Base-by-base conservation (phyloP, 2,888 invertebrate genomes). In the Drosophila paramelanica region DNA sequence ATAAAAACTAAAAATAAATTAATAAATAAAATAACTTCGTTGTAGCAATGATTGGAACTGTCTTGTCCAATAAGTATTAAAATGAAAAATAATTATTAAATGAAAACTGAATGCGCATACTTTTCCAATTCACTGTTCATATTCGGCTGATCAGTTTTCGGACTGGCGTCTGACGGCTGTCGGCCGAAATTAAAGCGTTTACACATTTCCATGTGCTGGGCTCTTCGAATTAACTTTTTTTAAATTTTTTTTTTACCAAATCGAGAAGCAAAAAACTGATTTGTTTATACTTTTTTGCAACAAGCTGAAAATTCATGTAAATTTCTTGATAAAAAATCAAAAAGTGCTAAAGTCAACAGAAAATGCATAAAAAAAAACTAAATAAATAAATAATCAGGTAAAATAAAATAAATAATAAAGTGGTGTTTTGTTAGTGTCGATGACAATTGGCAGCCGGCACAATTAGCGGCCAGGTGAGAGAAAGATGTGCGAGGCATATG, bases 231-330 rank as follows among this genome's bases (percentile, higher is more conserved):
- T 33, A 14, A 1, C 42, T 53, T 50, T 51, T 42, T 53, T 50
- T 51, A 38, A 20, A 25, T 47, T 31, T 42, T 36, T 36, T 25
- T 17, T 52, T 58, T 55, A 17, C 43, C 47, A 65, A 56, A 42
- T 23, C 43, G 45, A 14, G 13, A 56, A 39, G 67, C 81, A 87
- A 81, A 79, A 87, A 81, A 81, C 57, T 31, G 60, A 66, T 67
- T 88, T 88, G 77, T 80, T 75, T 72, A 59, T 64, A 64, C 69
- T 67, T 83, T 83, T 75, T 83, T 80, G 73, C 87, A 84, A 84
- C 83, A 84, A 84, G 83, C 83, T 84, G 83, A 86, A 88, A 88
- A 84, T 88, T 83, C 83, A 69, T 84, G 83, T 84, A 80, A 88
- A 86, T 80, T 84, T 84, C 70, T 67, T 53, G 73, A 82, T 73